A percentile compares a stretch with the other conserved stretches of the same genome.
These are phyloP conservation scores for Zaprionus obscuricornis DNA, from an alignment of 2,888 invertebrate genomes.

Conservation along the genomic window DNA sequence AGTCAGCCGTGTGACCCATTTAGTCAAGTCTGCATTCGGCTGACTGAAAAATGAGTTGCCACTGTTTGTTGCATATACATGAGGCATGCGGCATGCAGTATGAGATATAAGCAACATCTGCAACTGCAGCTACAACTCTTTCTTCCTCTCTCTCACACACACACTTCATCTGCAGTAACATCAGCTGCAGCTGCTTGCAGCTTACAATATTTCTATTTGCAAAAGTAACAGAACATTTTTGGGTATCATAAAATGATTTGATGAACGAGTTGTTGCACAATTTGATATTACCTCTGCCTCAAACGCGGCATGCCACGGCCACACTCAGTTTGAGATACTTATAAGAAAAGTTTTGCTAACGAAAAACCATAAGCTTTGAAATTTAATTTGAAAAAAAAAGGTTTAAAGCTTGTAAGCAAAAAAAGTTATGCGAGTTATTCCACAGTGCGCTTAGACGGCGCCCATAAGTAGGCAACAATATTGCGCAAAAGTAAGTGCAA, in stretches of 20 bases:
- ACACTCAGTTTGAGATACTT: background rate
- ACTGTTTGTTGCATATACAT: slow-evolving; percentile 48
- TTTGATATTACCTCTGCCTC: slow-evolving; percentile 38
- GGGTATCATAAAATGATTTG: slow-evolving; percentile 69
- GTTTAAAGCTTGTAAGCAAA: background rate
- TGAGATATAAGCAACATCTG: slow-evolving; percentile 5
- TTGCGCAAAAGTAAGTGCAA: background rate
- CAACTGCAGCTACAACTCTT: slow-evolving; percentile 5
- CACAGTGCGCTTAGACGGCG: background rate
- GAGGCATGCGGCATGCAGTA: slow-evolving; percentile 28
- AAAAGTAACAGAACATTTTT: slow-evolving; percentile 26
- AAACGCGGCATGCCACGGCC: slow-evolving; percentile 1
- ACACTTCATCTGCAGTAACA: too few species aligned
- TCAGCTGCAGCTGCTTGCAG: slow-evolving; percentile 16
- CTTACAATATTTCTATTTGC: background rate
- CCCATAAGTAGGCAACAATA: slow-evolving; percentile 21
- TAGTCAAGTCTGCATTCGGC: slow-evolving; percentile 41
- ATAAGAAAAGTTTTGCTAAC: slow-evolving; percentile 18
- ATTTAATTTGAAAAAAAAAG: slow-evolving; percentile 26
- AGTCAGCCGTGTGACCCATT: slow-evolving; percentile 77
- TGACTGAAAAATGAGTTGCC: slow-evolving; percentile 38
- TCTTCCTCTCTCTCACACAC: slow-evolving; percentile 15
- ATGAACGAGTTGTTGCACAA: slow-evolving; percentile 62
- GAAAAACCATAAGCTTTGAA: slow-evolving; percentile 35
- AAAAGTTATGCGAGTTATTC: background rate